Conservation (phyloP, 1,140 invertebrate genomes). For the Rhizoglyphus robini region DNA sequence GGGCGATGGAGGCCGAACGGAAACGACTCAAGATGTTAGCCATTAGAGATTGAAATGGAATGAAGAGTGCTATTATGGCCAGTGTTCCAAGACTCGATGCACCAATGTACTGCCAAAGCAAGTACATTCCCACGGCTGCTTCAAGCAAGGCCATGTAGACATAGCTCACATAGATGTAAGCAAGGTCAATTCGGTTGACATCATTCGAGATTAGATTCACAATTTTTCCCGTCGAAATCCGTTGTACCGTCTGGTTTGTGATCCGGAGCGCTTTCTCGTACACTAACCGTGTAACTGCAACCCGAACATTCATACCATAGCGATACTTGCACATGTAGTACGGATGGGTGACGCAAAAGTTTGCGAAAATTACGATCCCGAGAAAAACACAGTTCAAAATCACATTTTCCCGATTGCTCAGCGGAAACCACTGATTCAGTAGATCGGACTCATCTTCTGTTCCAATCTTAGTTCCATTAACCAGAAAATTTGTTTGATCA, state of each 20-base stretch:
- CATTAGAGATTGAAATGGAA: constrained; percentile 9
- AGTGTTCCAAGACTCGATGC: not conserved
- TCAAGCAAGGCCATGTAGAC: constrained; percentile 45
- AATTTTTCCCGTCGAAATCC: not conserved
- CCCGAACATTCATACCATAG: not conserved
- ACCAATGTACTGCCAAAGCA: not conserved
- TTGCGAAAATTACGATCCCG: not conserved
- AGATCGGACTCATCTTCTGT: not conserved
- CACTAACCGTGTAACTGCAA: not conserved
- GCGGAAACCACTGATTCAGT: not conserved
- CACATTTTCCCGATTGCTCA: not conserved
- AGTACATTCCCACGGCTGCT: constrained; percentile 34
- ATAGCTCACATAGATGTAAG: not conserved
- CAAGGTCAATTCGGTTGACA: not conserved
- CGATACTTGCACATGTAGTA: not conserved
- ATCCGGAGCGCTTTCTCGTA: not conserved
- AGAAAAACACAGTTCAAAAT: not conserved
- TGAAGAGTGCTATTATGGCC: not conserved
- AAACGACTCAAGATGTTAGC: constrained; percentile 22
- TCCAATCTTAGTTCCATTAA: no score
- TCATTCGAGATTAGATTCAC: not conserved
- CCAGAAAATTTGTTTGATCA: no score
- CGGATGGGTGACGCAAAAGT: not conserved
- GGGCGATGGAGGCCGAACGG: constrained; percentile 46
- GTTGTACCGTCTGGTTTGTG: not conserved